These are phyloP conservation scores for Drosophila prosaltans DNA, from an alignment of 1,140 invertebrate species.

Conservation along the genomic window DNA sequence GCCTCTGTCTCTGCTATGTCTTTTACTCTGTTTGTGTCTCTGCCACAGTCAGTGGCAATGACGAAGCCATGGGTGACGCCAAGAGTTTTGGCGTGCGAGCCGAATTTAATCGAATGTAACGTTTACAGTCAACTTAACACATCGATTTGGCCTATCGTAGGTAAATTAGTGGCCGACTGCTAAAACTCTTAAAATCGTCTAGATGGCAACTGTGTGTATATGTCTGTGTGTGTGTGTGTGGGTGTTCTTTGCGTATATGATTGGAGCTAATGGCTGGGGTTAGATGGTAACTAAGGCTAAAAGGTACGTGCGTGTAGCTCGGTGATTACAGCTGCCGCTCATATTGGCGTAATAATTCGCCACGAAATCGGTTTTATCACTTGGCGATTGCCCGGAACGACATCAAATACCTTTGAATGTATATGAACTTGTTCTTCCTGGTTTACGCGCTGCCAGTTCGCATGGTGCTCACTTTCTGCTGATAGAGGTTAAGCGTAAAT, in stretches of 20 bases:
- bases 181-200: conserved; percentile 23
- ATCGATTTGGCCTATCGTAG: conserved; percentile 56
- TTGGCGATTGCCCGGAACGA: conserved; percentile 23
- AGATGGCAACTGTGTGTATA: conserved; percentile 4
- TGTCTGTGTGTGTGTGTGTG: not conserved
- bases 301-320: conserved; percentile 33
- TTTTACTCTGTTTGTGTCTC: conserved; percentile 8
- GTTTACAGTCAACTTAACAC: conserved; percentile 68
- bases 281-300: not conserved
- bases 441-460: not conserved
- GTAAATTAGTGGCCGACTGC: conserved; percentile 51
- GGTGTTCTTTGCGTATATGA: not conserved
- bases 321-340: conserved; percentile 40
- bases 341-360: conserved; percentile 47
- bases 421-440: not conserved
- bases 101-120: conserved; percentile 69
- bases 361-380: conserved; percentile 47
- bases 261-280: not conserved
- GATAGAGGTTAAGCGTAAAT: conserved; percentile 6
- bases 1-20: not conserved
- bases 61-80: conserved; percentile 14
- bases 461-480: not conserved
- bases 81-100: conserved; percentile 44
- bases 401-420: conserved; percentile 24
- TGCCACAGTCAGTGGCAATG: conserved; percentile 19